A percentile compares a stretch with the other conserved stretches of the same genome.
Evolutionary conservation across 2,888 invertebrate genomes (phyloP).

Genomic region (Seira sanloemensis): DNA sequence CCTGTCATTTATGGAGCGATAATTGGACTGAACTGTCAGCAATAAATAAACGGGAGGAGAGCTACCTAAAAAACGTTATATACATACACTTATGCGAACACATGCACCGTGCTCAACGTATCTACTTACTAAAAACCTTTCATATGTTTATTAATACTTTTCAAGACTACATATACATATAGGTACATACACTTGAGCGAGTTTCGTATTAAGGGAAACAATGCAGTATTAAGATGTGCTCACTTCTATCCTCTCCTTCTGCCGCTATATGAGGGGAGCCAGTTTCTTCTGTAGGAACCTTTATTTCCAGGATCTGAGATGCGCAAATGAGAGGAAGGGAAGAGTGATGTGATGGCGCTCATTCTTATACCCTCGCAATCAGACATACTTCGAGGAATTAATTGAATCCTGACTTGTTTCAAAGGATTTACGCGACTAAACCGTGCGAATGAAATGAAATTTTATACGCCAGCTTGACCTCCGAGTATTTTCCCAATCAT

Average conservation of each 20-base stretch:
- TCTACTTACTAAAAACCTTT: neutral
- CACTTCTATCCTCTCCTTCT: neutral
- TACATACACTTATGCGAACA: neutral
- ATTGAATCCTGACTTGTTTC: conserved; percentile 62
- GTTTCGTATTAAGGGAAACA: conserved; percentile 4
- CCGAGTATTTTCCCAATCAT: neutral
- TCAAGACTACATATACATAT: neutral
- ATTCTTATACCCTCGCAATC: conserved; percentile 59
- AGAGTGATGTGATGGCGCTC: conserved; percentile 40
- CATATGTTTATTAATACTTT: conserved; percentile 23
- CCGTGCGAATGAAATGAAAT: conserved; percentile 64
- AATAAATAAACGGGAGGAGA: conserved; percentile 65
- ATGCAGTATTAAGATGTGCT: neutral
- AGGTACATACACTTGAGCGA: neutral
- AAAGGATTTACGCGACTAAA: conserved; percentile 43
- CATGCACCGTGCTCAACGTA: neutral
- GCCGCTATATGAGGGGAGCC: neutral
- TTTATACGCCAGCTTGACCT: conserved; percentile 37
- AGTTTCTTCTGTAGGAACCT: no score
- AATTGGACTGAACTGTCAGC: conserved; percentile 68
- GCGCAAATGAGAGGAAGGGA: conserved; percentile 40
- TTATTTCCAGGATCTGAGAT: neutral
- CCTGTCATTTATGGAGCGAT: conserved; percentile 69
- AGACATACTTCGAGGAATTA: conserved; percentile 61
- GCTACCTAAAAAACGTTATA: conserved; percentile 35